These are phyloP conservation scores for Loris lydekkerianus DNA, from an alignment of 2,797 vertebrate species.

Conservation along the genomic window DNA sequence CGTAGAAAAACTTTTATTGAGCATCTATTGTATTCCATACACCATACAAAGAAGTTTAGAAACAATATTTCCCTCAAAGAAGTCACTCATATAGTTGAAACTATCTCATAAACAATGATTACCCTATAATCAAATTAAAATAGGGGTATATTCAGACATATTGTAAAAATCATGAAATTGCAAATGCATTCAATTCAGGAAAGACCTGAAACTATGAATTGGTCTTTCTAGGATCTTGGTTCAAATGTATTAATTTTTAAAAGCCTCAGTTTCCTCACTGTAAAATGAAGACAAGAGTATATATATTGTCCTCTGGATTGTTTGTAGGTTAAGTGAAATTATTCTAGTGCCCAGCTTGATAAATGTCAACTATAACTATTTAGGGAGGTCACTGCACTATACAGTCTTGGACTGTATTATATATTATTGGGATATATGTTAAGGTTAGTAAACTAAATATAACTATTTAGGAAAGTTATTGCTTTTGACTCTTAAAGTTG, in stretches of 20 bases:
- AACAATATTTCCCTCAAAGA: background rate
- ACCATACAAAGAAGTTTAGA: conserved; percentile 39
- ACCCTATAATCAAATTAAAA: background rate
- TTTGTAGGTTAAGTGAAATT: conserved; percentile 41
- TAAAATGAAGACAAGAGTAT: conserved; percentile 15
- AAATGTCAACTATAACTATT: conserved; percentile 4
- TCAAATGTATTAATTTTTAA: conserved; percentile 65
- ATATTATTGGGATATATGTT: background rate
- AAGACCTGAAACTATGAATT: background rate
- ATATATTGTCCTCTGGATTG: background rate
- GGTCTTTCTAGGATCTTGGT: background rate
- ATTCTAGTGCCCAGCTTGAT: background rate
- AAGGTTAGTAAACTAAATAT: conserved; percentile 28
- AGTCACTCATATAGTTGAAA: conserved; percentile 36
- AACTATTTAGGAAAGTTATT: conserved; percentile 48
- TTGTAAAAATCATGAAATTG: conserved; percentile 34
- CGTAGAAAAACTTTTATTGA: conserved; percentile 18
- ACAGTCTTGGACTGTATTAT: background rate
- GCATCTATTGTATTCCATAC: background rate
- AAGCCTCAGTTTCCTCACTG: background rate
- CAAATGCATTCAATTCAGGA: conserved; percentile 32
- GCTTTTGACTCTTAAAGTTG: background rate
- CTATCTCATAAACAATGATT: conserved; percentile 15
- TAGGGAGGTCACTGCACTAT: background rate
- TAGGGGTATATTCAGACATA: background rate